Conservation (phyloP, 2,888 invertebrate species). For the Ochlodes sylvanus region DNA sequence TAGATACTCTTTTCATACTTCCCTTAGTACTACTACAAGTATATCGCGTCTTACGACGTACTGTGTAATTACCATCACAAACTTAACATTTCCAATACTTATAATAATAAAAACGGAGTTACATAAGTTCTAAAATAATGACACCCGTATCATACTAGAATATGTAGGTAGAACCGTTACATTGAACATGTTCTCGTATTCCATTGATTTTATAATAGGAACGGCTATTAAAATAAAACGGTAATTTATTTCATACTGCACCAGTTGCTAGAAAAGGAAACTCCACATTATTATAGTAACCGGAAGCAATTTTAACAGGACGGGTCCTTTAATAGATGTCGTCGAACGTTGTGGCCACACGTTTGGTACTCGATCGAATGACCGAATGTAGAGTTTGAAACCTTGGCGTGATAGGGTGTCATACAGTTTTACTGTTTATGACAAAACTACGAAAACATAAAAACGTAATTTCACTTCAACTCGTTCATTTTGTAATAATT, state of each 20-base stretch:
- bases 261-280: constrained; percentile 33
- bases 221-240: constrained; percentile 23
- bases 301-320: constrained; percentile 39
- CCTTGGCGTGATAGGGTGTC: constrained; percentile 30
- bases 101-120: not conserved
- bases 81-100: not conserved
- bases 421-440: constrained; percentile 24
- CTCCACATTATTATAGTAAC: constrained; percentile 33
- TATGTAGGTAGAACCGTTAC: constrained; percentile 1
- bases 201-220: constrained; percentile 3
- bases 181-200: constrained; percentile 1
- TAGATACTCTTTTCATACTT: too few relatives aligned
- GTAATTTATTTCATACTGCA: constrained; percentile 30
- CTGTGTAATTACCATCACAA: not conserved
- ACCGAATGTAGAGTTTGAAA: constrained; percentile 26
- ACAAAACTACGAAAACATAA: constrained; percentile 13
- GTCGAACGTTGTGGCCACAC: constrained; percentile 24
- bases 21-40: too few relatives aligned
- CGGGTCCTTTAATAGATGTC: constrained; percentile 34
- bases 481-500: constrained; percentile 26
- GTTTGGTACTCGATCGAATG: constrained; percentile 1
- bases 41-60: too few relatives aligned
- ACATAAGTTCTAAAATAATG: not conserved
- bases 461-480: constrained; percentile 5
- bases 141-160: not conserved